phyloP scores from a whole-genome alignment of 2,888 invertebrate species.

The Deladenus siricidicola region DNA sequence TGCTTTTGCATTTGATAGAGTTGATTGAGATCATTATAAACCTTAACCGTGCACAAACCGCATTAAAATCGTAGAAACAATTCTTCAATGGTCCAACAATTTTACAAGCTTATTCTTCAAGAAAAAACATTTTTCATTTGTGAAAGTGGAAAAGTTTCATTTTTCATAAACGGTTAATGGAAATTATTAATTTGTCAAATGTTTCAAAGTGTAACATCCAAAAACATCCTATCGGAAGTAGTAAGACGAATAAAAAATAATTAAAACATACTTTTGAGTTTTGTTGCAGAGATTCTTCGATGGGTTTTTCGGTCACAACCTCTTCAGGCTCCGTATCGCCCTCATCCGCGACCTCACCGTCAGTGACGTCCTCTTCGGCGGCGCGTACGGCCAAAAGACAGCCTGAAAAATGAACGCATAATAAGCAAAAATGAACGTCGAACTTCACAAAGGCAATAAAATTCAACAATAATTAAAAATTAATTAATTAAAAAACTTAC shows the following conservation, averaged over 20 bases:
- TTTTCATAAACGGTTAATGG: too few relatives aligned
- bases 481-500: neutral
- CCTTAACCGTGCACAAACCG: too few relatives aligned
- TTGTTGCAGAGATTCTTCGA: neutral
- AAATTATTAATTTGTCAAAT: too few relatives aligned
- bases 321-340: conserved; percentile 9
- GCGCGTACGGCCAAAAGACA: neutral
- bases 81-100: neutral
- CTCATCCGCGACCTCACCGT: conserved; percentile 11
- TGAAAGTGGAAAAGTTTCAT: neutral
- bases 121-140: neutral
- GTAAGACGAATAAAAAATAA: neutral
- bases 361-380: conserved; percentile 14
- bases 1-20: too few relatives aligned
- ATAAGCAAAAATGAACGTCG: neutral
- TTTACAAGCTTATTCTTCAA: neutral
- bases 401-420: neutral
- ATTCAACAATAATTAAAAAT: neutral
- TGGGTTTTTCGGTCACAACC: conserved; percentile 1
- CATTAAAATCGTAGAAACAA: neutral
- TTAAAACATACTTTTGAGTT: conserved; percentile 6
- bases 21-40: too few relatives aligned
- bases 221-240: neutral
- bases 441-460: neutral
- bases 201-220: too few relatives aligned